Base-by-base conservation (phyloP, 2,797 vertebrate species). In the Dendrocincla fuliginosa region DNA sequence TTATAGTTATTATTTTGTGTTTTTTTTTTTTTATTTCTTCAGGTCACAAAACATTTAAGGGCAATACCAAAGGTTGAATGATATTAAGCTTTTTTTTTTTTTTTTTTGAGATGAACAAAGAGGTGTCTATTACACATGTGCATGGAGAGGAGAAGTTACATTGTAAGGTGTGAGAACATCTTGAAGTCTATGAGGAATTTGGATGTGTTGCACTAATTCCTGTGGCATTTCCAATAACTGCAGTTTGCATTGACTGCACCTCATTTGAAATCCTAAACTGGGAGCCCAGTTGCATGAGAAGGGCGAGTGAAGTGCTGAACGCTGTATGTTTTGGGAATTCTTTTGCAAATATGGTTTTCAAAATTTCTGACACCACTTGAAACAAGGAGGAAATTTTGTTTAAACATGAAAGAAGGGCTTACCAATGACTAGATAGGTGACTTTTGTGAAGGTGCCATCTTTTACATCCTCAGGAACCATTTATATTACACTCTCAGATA, bases 241-340 rank as follows among this genome's bases (percentile, higher is more conserved):
- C 25, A 35, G 30, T 56, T 68, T 60, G 41, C 19, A 35, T 68
- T 69, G 53, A 41, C n/a, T 77, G 42, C 23, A 41, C 22, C 9
- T 37, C 10, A 50, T 59, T 56, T 90, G 75, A 59, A 95, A 46
- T 17, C 27, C 18, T 22, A 24, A 42, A 5, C 6, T 78, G 57
- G 35, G 81, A 63, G 56, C 23, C 0, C 1, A 27, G 6, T 41
- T 70, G 28, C 32, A 23, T 0, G 0, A 41, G 77, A 56, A 60
- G 10, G 28, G 14, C 13, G 12, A 76, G 18, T n/a, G 23, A 77
- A 64, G 55, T 46, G 30, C 27, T 73, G 24, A 60, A 56, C 59
- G 68, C 15, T 5, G 1, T 30, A 27, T 12, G 16, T 53, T 75
- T 67, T 6, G 2, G 37, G 60, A 76, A 60, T 33, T 28, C 22